phyloP scores from a whole-genome alignment of 2,888 invertebrate species.

The Erebia aethiops region DNA sequence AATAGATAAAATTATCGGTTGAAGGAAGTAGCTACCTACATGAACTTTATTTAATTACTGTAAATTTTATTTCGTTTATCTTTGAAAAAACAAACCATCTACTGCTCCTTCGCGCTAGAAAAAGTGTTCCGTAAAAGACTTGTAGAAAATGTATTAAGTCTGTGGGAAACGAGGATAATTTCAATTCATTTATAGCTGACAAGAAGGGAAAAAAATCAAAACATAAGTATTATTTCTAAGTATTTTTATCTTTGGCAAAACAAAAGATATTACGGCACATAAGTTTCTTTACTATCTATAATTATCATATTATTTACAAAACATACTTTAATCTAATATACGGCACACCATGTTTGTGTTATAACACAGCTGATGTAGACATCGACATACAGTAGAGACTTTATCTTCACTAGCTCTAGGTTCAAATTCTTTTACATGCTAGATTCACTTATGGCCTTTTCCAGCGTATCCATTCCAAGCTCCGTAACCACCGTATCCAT shows the following conservation, averaged over 20 bases:
- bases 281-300: conserved; percentile 12
- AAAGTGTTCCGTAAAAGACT: no score
- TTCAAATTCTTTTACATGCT: neutral
- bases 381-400: conserved; percentile 6
- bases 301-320: conserved; percentile 29
- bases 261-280: conserved; percentile 19
- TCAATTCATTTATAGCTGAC: neutral
- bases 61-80: no score
- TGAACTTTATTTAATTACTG: no score
- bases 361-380: conserved; percentile 11
- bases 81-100: no score
- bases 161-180: no score
- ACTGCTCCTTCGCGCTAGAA: no score
- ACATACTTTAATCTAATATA: conserved; percentile 18
- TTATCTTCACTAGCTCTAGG: neutral
- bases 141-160: no score
- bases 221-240: neutral
- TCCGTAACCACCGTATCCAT: conserved; percentile 45
- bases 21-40: neutral
- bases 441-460: conserved; percentile 27
- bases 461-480: conserved; percentile 29
- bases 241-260: conserved; percentile 15
- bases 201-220: neutral
- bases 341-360: conserved; percentile 23
- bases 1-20: conserved; percentile 11